Evolutionary conservation across 2,888 invertebrate species (phyloP).

Genomic region (Thecocarcelia acutangulata): DNA sequence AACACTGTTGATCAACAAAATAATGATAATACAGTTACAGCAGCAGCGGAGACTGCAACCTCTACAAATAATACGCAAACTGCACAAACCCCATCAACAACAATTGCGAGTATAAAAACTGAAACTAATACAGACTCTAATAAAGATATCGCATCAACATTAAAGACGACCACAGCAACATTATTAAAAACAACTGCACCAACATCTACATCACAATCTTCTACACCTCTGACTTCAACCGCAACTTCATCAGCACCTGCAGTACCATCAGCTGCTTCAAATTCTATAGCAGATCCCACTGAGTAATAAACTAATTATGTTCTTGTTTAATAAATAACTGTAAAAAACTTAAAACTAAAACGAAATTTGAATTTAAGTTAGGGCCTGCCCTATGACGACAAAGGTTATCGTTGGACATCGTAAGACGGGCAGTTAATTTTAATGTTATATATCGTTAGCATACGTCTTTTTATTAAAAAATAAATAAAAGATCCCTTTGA

Average conservation of each 20-base stretch:
- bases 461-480: slow-evolving; percentile 3
- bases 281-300: slow-evolving; percentile 75
- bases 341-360: slow-evolving; percentile 33
- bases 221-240: slow-evolving; percentile 55
- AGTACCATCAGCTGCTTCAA: slow-evolving; percentile 68
- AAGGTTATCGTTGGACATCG: no score
- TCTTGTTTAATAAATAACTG: slow-evolving; percentile 36
- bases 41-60: slow-evolving; percentile 1
- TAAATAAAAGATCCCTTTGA: neutral
- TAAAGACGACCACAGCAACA: slow-evolving; percentile 3
- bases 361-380: slow-evolving; percentile 22
- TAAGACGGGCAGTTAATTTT: no score
- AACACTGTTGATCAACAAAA: slow-evolving; percentile 48
- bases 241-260: slow-evolving; percentile 51
- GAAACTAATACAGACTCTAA: slow-evolving; percentile 24
- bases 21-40: slow-evolving; percentile 56
- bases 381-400: no score
- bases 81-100: slow-evolving; percentile 37
- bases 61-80: slow-evolving; percentile 12
- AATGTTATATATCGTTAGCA: slow-evolving; percentile 24
- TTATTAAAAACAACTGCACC: neutral
- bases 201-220: slow-evolving; percentile 36
- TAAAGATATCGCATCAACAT: slow-evolving; percentile 8
- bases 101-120: slow-evolving; percentile 29
- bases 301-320: slow-evolving; percentile 72